Percentiles rank a stretch among this genome's conserved stretches.
These are phyloP conservation scores for Euglossa dilemma DNA, from an alignment of 1,140 invertebrate species.

Conservation along the genomic window DNA sequence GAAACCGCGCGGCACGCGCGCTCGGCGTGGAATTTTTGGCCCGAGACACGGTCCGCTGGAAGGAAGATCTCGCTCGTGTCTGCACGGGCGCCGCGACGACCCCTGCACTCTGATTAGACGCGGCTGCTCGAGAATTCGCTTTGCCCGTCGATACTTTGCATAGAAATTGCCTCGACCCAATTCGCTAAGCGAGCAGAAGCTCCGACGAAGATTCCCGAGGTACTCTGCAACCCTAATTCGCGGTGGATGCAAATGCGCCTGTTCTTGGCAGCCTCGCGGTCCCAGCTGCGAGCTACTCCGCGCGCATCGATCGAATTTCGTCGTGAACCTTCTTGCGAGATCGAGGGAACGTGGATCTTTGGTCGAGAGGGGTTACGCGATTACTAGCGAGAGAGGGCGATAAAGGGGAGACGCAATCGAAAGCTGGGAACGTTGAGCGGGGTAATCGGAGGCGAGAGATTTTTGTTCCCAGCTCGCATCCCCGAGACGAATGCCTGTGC, in stretches of 20 bases:
- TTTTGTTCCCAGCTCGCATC: slow-evolving; percentile 48
- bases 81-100: background rate
- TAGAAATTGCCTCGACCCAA: slow-evolving; percentile 36
- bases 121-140: slow-evolving; percentile 7
- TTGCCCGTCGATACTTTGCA: slow-evolving; percentile 32
- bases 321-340: background rate
- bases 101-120: slow-evolving; percentile 22
- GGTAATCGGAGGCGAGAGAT: slow-evolving; percentile 13
- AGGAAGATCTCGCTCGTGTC: background rate
- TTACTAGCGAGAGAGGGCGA: background rate
- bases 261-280: background rate
- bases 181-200: slow-evolving; percentile 5
- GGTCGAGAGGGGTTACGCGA: no score
- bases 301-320: slow-evolving; percentile 3
- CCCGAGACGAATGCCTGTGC: slow-evolving; percentile 45
- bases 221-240: background rate
- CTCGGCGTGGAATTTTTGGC: background rate
- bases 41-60: background rate
- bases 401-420: background rate
- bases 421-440: no score
- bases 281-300: no score
- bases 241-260: background rate
- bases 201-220: slow-evolving; percentile 5
- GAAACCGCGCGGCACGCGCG: background rate
- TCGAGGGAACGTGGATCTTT: background rate